Evolutionary conservation across 2,797 vertebrate species (phyloP), one percentile per base, ranked within the genome.

Genomic region (Myripristis murdjan): DNA sequence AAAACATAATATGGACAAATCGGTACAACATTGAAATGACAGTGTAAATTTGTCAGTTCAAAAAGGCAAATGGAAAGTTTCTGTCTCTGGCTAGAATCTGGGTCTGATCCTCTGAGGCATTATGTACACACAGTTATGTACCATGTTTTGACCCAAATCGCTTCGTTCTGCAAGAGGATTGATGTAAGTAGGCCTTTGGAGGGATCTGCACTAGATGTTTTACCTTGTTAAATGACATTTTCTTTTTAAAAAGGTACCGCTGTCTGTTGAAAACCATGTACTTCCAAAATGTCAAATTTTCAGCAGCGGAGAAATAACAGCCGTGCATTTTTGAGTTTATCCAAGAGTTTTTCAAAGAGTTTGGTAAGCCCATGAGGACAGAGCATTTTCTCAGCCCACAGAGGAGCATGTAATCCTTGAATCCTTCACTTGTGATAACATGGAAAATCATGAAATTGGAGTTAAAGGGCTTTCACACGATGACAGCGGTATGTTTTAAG

Each of bases 91-190:
- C 37, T 77, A 47, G 58, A 80, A 88, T 82, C 81, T 87, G 76
- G 83, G 85, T 84, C 84, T 82, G 49, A 82, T 86, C 82, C 84
- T 87, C 70, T 37, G 82, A 79, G 87, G 73, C 43, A 3, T 28
- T 64, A 77, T 72, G 57, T 81, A 52, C 47, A 83, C 57, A 73
- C 79, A 39, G 49, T 49, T 48, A 48, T 49, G 65, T 56, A 57
- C 67, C 47, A 70, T 76, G 72, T 79, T 87, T 79, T 76, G 85
- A 84, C 82, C 83, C 67, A 73, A 79, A 77, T 77, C 77, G 78
- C 71, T 64, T 78, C 49, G 67, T 82, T 53, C 33, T 77, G 66
- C 64, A 57, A 57, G 35, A 37, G 61, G 56, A 63, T 54, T 78
- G 67, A 75, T 87, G 81, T 79, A 82, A 73, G 62, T 35, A 60